Evolutionary conservation across 1,140 invertebrate species (phyloP), one percentile per base, ranked within the genome.

Genomic region (Papilio polyxenes): DNA sequence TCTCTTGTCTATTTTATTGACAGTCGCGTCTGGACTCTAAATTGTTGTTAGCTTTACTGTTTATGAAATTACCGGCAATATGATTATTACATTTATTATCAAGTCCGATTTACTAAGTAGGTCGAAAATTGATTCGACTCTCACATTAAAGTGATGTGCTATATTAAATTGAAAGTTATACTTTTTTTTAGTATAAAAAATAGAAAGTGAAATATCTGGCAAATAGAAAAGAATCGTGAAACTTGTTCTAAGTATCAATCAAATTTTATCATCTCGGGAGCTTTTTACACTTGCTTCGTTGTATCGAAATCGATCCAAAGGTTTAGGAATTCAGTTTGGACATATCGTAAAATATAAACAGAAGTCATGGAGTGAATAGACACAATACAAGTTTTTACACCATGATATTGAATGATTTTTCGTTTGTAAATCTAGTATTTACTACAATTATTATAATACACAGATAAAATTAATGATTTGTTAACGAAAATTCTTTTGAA

Each of bases 1-100:
- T 44, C 62, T 65, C 9, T 23, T 40, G 10, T 72, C 65, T 31
- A 72, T 15, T 72, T 72, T 72, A 72, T 65, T 65, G 62, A 72
- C 11, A 72, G 23, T 72, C 13, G 65, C 23, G 65, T 69, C 65
- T 69, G 23, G 65, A 72, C 11, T 37, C 65, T 72, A 72, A 65
- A 31, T 17, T 15, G 13, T 72, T 72, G 31, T 72, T 72, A 37
- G 65, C 65, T 37, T 72, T 72, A 37, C 13, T 72, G 37, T 17
- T 72, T 72, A 72, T 37, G 65, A 72, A 72, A 72, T 72, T 72
- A 72, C 31, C 65, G 31, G 13, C 13, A 31, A 37, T 6, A 72
- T 37, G 65, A 17, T 72, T 72, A 72, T 72, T 72, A 65, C 31
- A 40, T 40, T 72, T 37, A 69, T 69, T 69, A 72, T 72, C 65